Percentiles rank a stretch among this genome's conserved stretches.
Evolutionary conservation across 2,888 invertebrate species (phyloP).

Genomic region (Amorpha juglandis): DNA sequence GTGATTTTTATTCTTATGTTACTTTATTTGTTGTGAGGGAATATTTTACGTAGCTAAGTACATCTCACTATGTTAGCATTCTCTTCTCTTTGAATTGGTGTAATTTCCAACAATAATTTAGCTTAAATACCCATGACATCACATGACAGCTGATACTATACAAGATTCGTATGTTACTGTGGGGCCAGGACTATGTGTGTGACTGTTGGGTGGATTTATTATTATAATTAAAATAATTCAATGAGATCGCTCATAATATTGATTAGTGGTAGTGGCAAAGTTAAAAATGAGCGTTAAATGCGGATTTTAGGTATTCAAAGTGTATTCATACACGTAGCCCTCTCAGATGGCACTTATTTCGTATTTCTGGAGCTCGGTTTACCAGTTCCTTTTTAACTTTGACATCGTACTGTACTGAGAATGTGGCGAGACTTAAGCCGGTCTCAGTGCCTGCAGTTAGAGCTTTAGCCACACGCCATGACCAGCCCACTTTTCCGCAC

Average conservation of each 20-base stretch:
- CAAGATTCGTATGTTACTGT: too few species aligned
- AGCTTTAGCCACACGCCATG: neutral
- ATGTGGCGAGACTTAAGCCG: conserved; percentile 11
- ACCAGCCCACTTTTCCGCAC: conserved; percentile 4
- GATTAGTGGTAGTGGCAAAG: neutral
- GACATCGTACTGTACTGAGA: conserved; percentile 1
- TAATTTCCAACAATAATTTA: too few species aligned
- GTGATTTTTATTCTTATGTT: too few species aligned
- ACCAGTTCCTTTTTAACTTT: neutral
- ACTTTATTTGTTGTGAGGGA: too few species aligned
- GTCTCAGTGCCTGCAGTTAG: neutral
- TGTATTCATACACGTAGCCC: neutral
- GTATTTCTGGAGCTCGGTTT: neutral
- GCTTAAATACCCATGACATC: too few species aligned
- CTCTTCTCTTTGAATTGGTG: too few species aligned
- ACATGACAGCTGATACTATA: too few species aligned
- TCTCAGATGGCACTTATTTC: neutral
- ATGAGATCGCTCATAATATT: neutral
- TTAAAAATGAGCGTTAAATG: neutral
- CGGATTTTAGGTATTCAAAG: neutral
- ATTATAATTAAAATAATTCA: neutral
- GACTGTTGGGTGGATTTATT: too few species aligned
- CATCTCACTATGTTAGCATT: too few species aligned
- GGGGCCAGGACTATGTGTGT: too few species aligned
- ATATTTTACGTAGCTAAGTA: too few species aligned